These are phyloP conservation scores for Saccostrea echinata DNA, from an alignment of 1,140 invertebrate genomes.

Conservation along the genomic window DNA sequence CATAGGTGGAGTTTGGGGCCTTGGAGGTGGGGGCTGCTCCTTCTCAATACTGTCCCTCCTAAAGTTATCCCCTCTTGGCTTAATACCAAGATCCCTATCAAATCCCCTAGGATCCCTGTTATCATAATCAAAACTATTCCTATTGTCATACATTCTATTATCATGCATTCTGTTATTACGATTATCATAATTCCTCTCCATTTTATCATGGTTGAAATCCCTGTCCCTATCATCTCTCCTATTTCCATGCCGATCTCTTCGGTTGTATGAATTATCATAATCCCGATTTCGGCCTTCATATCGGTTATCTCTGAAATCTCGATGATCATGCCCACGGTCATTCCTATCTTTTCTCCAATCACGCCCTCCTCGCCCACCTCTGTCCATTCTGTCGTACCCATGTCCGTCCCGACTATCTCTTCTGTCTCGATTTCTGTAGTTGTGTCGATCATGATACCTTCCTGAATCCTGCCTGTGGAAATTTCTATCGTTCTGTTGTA, in stretches of 20 bases:
- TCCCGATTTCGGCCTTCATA: slow-evolving; percentile 46
- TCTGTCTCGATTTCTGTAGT: slow-evolving; percentile 56
- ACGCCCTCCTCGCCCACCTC: slow-evolving; percentile 26
- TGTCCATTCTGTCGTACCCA: slow-evolving; percentile 43
- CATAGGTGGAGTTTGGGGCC: slow-evolving; percentile 61
- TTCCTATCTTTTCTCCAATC: slow-evolving; percentile 43
- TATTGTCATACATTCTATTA: slow-evolving; percentile 40
- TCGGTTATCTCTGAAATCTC: slow-evolving; percentile 46
- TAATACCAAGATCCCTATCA: slow-evolving; percentile 54
- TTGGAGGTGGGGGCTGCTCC: slow-evolving; percentile 53
- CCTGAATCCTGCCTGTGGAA: slow-evolving; percentile 44
- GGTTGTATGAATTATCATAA: slow-evolving; percentile 40
- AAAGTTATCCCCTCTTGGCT: not conserved
- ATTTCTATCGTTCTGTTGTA: slow-evolving; percentile 15
- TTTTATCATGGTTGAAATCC: slow-evolving; percentile 46
- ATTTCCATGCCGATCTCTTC: slow-evolving; percentile 18
- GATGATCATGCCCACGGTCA: not conserved
- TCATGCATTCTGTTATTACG: slow-evolving; percentile 27
- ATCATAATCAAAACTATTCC: slow-evolving; percentile 46
- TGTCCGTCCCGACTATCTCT: slow-evolving; percentile 34
- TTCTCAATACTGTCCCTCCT: slow-evolving; percentile 41
- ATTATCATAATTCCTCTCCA: slow-evolving; percentile 57
- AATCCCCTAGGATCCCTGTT: slow-evolving; percentile 54
- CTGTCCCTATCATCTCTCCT: slow-evolving; percentile 48
- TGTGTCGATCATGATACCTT: slow-evolving; percentile 46